Conservation (phyloP, 2,888 invertebrate species). For the Meta bourneti region DNA sequence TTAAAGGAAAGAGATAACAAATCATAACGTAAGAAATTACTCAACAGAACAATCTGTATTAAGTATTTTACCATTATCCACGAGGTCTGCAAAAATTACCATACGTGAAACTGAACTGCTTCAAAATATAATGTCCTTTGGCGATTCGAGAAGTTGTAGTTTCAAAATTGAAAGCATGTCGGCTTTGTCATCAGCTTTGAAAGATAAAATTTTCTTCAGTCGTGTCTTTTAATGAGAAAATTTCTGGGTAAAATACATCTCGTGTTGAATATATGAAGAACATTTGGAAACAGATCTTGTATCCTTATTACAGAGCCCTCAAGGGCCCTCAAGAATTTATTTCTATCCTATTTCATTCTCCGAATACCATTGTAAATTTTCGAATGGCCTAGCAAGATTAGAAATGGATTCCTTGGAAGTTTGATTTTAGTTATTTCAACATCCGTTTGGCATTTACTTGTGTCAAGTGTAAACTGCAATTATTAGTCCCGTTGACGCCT, state of each 20-base stretch:
- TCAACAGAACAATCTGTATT: not conserved
- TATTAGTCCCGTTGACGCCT: too few species aligned
- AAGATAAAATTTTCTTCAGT: not conserved
- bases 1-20: not conserved
- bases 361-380: too few species aligned
- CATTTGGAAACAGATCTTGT: too few species aligned
- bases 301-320: too few species aligned
- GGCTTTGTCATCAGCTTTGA: not conserved
- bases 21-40: not conserved
- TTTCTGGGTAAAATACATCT: not conserved
- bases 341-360: too few species aligned
- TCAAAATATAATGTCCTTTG: not conserved
- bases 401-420: too few species aligned
- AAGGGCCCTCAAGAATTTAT: too few species aligned
- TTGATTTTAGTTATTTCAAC: too few species aligned
- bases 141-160: not conserved
- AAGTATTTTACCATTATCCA: conserved; percentile 9
- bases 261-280: not conserved
- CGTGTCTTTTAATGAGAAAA: not conserved
- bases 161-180: not conserved
- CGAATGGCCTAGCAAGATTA: too few species aligned
- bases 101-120: not conserved
- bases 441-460: too few species aligned
- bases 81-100: conserved; percentile 5
- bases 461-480: too few species aligned